phyloP scores from a whole-genome alignment of 2,113 vertebrate species.

The Bujurquina vittata region DNA sequence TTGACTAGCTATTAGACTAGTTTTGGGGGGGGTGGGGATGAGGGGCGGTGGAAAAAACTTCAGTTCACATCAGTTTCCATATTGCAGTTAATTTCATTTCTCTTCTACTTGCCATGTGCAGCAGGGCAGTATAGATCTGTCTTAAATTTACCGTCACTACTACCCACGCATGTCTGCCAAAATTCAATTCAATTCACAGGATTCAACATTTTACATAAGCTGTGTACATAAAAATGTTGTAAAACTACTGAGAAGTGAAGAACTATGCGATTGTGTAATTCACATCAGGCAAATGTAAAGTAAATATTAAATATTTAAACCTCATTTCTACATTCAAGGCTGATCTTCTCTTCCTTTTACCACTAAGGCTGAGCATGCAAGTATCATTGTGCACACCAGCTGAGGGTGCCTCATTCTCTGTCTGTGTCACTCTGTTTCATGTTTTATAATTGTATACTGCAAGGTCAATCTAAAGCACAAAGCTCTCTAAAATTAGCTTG shows the following conservation, averaged over 20 bases:
- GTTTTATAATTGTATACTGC: constrained; percentile 74
- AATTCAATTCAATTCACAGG: neutral
- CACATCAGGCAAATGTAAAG: constrained; percentile 4
- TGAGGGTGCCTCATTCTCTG: constrained; percentile 32
- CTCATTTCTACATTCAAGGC: neutral
- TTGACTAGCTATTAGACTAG: neutral
- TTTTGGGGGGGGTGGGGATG: neutral
- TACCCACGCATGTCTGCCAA: neutral
- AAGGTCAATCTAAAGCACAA: constrained; percentile 67
- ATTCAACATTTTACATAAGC: constrained; percentile 13
- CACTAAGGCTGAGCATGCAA: constrained; percentile 16
- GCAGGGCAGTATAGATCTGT: constrained; percentile 11
- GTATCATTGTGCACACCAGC: constrained; percentile 5
- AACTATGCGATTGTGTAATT: constrained; percentile 9
- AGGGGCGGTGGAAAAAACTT: neutral
- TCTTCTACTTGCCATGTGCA: constrained; percentile 3
- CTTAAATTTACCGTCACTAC: constrained; percentile 30
- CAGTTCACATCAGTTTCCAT: neutral
- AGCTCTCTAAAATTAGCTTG: constrained; percentile 76
- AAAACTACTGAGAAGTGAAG: constrained; percentile 5
- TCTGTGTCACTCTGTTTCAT: constrained; percentile 62
- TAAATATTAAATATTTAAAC: constrained; percentile 20
- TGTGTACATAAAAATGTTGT: neutral
- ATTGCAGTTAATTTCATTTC: constrained; percentile 9
- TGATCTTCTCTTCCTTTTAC: constrained; percentile 25